These are phyloP conservation scores for Elegia similella DNA, from an alignment of 2,888 invertebrate genomes.

Conservation along the genomic window DNA sequence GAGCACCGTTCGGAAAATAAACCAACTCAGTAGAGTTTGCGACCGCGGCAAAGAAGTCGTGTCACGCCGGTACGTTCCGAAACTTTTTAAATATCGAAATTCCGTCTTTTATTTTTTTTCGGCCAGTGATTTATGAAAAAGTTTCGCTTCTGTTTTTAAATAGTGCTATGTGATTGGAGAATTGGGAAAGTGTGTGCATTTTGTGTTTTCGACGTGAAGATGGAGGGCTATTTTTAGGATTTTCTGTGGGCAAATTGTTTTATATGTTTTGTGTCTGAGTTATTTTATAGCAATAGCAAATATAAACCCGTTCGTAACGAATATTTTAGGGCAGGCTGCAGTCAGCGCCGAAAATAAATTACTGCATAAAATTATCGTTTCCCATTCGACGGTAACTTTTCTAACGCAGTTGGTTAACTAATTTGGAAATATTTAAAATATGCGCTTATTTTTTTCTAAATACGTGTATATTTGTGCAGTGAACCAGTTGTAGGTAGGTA, in stretches of 20 bases:
- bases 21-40: conserved; percentile 12
- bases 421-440: conserved; percentile 6
- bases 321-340: conserved; percentile 13
- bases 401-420: not conserved
- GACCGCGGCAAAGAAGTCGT: conserved; percentile 8
- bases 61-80: conserved; percentile 12
- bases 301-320: conserved; percentile 1
- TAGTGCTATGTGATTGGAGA: conserved; percentile 8
- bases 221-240: conserved; percentile 13
- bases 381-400: conserved; percentile 3
- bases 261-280: conserved; percentile 17
- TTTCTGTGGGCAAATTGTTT: conserved; percentile 12
- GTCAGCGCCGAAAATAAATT: conserved; percentile 6
- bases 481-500: too few species aligned
- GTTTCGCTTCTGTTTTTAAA: not conserved
- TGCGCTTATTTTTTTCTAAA: not conserved
- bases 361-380: conserved; percentile 11
- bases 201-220: conserved; percentile 12
- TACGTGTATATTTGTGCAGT: too few species aligned
- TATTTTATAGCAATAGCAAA: conserved; percentile 14
- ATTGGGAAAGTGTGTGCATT: conserved; percentile 12
- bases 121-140: not conserved
- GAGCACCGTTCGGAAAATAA: conserved; percentile 7
- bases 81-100: not conserved
- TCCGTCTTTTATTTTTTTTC: not conserved